A percentile compares a stretch with the other conserved stretches of the same genome.
phyloP scores from a whole-genome alignment of 2,888 invertebrate species.

The Tromatobia lineatoria region DNA sequence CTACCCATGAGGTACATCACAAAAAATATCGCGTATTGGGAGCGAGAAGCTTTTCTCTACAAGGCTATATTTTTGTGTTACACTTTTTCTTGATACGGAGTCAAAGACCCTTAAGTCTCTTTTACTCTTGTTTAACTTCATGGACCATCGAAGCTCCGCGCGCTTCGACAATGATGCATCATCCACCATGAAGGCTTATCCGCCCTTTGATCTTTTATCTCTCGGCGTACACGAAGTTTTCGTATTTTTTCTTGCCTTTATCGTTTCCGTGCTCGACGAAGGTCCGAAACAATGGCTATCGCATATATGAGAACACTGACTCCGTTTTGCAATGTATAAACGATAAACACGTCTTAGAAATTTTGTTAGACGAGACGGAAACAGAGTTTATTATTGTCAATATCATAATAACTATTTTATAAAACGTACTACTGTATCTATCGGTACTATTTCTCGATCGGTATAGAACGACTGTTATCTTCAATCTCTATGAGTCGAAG shows the following conservation, averaged over 20 bases:
- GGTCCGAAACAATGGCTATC: slow-evolving; percentile 54
- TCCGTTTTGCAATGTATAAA: slow-evolving; percentile 14
- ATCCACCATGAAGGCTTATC: slow-evolving; percentile 76
- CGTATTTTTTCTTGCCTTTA: not conserved
- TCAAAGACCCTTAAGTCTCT: not conserved
- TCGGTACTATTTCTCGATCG: slow-evolving; percentile 1
- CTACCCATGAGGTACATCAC: not conserved
- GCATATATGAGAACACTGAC: slow-evolving; percentile 9
- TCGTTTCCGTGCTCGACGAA: slow-evolving; percentile 17
- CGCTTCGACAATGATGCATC: slow-evolving; percentile 77
- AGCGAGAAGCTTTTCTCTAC: slow-evolving; percentile 16
- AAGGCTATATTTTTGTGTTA: slow-evolving; percentile 12
- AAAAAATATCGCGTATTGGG: slow-evolving; percentile 12
- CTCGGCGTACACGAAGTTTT: slow-evolving; percentile 23
- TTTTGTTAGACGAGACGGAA: slow-evolving; percentile 34
- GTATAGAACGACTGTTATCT: slow-evolving; percentile 14
- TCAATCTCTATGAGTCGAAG: not conserved
- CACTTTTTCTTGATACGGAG: slow-evolving; percentile 14
- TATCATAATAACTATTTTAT: not conserved
- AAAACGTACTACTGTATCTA: slow-evolving; percentile 8
- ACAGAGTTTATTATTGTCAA: slow-evolving; percentile 1
- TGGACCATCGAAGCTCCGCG: slow-evolving; percentile 21
- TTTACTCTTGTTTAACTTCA: slow-evolving; percentile 36
- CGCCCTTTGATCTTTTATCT: slow-evolving; percentile 76
- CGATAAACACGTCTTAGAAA: slow-evolving; percentile 24